phyloP scores from a whole-genome alignment of 2,797 vertebrate species.

The Sebastes matsubarae region DNA sequence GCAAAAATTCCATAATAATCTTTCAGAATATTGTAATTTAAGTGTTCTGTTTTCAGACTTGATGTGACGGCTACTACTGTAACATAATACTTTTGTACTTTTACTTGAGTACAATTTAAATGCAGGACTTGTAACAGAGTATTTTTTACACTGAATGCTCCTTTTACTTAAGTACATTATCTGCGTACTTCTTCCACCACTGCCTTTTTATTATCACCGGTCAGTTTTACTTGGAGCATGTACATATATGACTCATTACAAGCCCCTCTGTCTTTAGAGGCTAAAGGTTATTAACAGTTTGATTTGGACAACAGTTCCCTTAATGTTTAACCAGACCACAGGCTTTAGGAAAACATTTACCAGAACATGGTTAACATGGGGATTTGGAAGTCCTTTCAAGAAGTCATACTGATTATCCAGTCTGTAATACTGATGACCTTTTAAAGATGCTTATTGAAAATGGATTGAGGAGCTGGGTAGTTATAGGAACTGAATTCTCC shows the following conservation, averaged over 20 bases:
- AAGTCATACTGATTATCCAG: neutral
- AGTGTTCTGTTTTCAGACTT: too few relatives aligned
- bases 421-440: neutral
- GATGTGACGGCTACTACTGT: too few relatives aligned
- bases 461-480: neutral
- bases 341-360: neutral
- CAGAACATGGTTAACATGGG: neutral
- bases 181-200: too few relatives aligned
- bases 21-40: too few relatives aligned
- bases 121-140: too few relatives aligned
- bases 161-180: too few relatives aligned
- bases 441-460: neutral
- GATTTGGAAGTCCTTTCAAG: neutral
- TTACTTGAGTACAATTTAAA: too few relatives aligned
- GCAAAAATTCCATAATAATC: too few relatives aligned
- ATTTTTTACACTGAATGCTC: too few relatives aligned
- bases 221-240: neutral
- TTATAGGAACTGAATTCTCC: neutral
- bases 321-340: neutral
- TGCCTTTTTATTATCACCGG: neutral
- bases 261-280: neutral
- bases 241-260: too few relatives aligned
- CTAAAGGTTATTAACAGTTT: neutral
- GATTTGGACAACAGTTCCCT: neutral
- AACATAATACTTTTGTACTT: too few relatives aligned